phyloP scores from a whole-genome alignment of 2,888 invertebrate species.

The Hartigia nigra region DNA sequence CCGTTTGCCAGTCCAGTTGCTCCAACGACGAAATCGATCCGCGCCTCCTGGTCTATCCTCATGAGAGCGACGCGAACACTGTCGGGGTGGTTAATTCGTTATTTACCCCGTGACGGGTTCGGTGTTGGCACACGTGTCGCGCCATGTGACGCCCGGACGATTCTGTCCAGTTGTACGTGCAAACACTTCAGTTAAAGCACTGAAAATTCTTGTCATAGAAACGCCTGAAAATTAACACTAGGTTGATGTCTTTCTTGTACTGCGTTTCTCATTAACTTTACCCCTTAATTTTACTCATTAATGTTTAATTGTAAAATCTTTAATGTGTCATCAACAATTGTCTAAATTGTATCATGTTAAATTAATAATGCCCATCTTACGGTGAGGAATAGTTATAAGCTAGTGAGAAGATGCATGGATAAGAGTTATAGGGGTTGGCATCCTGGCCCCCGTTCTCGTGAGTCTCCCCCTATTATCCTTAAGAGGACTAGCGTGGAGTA shows the following conservation, averaged over 20 bases:
- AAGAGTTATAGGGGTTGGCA: not conserved
- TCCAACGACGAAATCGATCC: not conserved
- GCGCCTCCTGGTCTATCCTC: not conserved
- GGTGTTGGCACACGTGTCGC: constrained; percentile 57
- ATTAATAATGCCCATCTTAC: not conserved
- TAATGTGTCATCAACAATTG: not conserved
- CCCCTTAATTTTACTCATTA: not conserved
- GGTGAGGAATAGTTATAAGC: not conserved
- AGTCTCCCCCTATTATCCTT: constrained; percentile 7
- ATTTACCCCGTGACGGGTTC: constrained; percentile 56
- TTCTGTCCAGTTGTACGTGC: constrained; percentile 32
- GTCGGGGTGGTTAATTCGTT: constrained; percentile 42
- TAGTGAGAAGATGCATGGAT: not conserved
- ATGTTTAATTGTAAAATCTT: not conserved
- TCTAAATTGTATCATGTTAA: not conserved
- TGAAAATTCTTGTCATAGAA: not conserved
- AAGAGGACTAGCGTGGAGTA: constrained; percentile 27
- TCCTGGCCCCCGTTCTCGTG: not conserved
- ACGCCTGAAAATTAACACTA: not conserved
- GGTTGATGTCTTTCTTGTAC: not conserved
- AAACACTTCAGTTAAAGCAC: constrained; percentile 33
- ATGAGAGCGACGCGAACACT: not conserved
- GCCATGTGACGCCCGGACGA: constrained; percentile 58
- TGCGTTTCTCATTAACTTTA: not conserved
- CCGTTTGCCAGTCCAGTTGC: not conserved